A percentile compares a stretch with the other conserved stretches of the same genome.
These are phyloP conservation scores for Brachyalestes nurse DNA, from an alignment of 2,797 vertebrate genomes.

Conservation along the genomic window DNA sequence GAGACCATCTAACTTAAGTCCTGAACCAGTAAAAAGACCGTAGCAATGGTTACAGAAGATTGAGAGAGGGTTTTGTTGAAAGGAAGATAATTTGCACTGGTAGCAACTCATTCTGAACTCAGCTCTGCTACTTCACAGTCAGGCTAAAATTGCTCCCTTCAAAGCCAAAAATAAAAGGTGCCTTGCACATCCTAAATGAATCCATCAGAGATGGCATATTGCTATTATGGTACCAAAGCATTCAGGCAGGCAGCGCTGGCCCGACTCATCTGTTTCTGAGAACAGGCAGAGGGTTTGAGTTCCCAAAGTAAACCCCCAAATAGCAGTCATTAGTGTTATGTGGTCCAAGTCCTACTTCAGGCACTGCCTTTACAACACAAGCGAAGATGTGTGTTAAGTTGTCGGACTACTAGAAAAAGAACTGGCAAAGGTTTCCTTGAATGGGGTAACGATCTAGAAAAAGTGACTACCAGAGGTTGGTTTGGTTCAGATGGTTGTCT, in stretches of 20 bases:
- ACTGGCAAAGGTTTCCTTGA: not conserved
- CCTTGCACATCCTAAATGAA: not conserved
- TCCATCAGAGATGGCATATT: not conserved
- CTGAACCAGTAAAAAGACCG: too few species aligned
- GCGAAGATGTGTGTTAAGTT: not conserved
- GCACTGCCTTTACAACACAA: not conserved
- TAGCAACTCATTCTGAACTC: not conserved
- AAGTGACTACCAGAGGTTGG: too few species aligned
- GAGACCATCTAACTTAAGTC: too few species aligned
- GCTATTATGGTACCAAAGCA: not conserved
- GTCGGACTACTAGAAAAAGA: not conserved
- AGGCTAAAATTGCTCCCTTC: conserved; percentile 5
- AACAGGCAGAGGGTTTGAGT: not conserved
- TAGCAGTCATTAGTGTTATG: not conserved
- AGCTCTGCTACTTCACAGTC: conserved; percentile 7
- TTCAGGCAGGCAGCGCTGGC: not conserved
- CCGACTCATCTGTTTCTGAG: not conserved
- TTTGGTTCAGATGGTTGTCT: not conserved
- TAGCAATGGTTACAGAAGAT: too few species aligned
- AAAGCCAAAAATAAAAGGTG: conserved; percentile 10
- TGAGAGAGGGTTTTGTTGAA: not conserved
- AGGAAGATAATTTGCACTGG: not conserved
- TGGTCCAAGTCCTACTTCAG: conserved; percentile 4
- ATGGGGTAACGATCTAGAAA: too few species aligned
- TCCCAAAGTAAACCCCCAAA: conserved; percentile 5